Percentiles rank a stretch among this genome's conserved stretches.
Evolutionary conservation across 2,797 vertebrate species (phyloP).

Genomic region (Bradypodion pumilum): DNA sequence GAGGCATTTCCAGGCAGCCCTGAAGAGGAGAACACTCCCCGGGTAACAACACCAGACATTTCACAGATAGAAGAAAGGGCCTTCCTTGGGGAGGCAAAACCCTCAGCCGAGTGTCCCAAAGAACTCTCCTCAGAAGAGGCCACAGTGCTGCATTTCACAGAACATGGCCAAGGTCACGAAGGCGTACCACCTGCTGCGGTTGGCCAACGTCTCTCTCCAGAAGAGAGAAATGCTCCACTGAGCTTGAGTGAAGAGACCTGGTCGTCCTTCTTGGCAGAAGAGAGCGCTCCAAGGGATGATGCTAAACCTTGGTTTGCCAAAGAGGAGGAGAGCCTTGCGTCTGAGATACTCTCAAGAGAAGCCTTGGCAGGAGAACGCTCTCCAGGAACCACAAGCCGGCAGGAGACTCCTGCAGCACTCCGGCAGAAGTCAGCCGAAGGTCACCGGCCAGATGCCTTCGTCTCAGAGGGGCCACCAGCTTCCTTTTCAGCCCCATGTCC

Average conservation of each 20-base stretch:
- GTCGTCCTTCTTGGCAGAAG: conserved; percentile 22
- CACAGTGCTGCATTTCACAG: conserved; percentile 40
- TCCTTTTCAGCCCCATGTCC: neutral
- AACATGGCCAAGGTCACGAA: conserved; percentile 42
- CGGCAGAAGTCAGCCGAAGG: conserved; percentile 60
- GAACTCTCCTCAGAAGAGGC: conserved; percentile 66
- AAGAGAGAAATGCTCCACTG: conserved; percentile 12
- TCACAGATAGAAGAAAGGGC: conserved; percentile 71
- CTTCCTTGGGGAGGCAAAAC: conserved; percentile 67
- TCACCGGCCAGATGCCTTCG: conserved; percentile 51
- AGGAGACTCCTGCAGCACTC: too few relatives aligned
- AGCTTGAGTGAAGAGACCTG: conserved; percentile 12
- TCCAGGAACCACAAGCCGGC: too few relatives aligned
- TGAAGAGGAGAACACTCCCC: conserved; percentile 54
- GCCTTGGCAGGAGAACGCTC: too few relatives aligned
- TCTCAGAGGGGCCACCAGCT: neutral
- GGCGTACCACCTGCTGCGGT: neutral
- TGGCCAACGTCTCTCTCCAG: conserved; percentile 29
- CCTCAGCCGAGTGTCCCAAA: conserved; percentile 69
- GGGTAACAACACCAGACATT: conserved; percentile 54
- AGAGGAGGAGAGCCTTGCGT: conserved; percentile 24
- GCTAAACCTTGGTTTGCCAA: conserved; percentile 29
- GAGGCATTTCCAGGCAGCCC: conserved; percentile 38
- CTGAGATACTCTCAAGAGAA: neutral
- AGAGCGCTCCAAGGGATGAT: conserved; percentile 29